Conservation (phyloP, 2,797 vertebrate species). For the Sebastes trivittatus region DNA sequence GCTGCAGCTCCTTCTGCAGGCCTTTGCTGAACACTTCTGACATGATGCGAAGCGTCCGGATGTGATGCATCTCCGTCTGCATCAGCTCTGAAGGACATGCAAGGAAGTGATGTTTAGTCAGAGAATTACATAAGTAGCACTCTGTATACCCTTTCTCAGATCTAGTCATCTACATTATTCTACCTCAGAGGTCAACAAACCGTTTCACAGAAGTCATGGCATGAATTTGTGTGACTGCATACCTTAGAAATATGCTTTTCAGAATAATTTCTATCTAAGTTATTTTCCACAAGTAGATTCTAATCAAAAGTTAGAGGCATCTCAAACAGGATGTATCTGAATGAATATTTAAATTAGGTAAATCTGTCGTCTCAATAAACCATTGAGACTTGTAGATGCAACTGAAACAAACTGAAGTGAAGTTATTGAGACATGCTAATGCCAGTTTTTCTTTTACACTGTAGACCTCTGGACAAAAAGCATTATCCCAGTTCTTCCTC, state of each 20-base stretch:
- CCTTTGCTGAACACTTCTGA: conserved; percentile 94
- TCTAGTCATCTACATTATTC: neutral
- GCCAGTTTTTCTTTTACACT: neutral
- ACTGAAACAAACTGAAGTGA: neutral
- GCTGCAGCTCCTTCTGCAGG: conserved; percentile 89
- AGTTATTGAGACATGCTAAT: neutral
- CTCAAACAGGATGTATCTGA: neutral
- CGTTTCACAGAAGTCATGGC: neutral
- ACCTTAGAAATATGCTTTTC: neutral
- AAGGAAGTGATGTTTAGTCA: neutral
- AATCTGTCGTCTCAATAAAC: neutral
- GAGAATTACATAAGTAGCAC: neutral
- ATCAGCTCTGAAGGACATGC: conserved; percentile 86
- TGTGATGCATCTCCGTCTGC: conserved; percentile 97
- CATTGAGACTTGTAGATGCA: neutral
- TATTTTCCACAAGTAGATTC: neutral
- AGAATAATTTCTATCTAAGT: neutral
- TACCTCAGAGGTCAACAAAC: neutral
- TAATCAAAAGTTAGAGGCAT: neutral
- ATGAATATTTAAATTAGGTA: neutral
- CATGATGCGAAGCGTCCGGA: conserved; percentile 96
- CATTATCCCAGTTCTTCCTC: neutral
- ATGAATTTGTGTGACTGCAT: neutral
- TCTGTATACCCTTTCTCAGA: neutral
- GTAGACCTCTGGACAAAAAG: neutral